These are phyloP conservation scores for Cydia amplana DNA, from an alignment of 1,140 invertebrate genomes.

Conservation along the genomic window DNA sequence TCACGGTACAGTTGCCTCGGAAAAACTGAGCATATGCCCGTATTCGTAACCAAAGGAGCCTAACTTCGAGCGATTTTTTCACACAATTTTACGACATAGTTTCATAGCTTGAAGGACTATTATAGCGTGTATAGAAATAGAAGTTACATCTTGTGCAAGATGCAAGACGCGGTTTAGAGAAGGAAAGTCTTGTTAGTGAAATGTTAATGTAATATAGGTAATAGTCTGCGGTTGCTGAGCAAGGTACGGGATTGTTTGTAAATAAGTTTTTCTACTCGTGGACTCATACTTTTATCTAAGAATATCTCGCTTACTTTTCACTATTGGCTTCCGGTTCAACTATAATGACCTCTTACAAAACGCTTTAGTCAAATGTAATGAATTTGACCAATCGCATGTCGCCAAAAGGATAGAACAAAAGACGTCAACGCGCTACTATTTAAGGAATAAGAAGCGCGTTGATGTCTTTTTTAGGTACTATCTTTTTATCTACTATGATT, in stretches of 20 bases:
- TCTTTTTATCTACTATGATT: no score
- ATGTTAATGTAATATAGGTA: slow-evolving; percentile 18
- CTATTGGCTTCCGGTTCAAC: no score
- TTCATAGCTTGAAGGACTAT: not conserved
- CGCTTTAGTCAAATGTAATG: no score
- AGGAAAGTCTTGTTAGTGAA: slow-evolving; percentile 16
- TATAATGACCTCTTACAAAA: no score
- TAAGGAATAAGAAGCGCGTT: no score
- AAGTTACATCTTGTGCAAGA: not conserved
- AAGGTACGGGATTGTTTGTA: not conserved
- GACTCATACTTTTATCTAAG: no score
- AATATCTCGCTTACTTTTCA: no score
- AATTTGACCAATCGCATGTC: no score
- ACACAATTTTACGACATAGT: not conserved
- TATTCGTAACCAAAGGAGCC: not conserved
- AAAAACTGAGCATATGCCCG: not conserved
- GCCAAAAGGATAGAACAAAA: no score
- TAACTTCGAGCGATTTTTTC: not conserved
- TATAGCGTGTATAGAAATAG: not conserved
- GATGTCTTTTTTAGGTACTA: no score
- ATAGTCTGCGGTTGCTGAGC: not conserved
- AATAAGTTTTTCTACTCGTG: not conserved
- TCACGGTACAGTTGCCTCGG: not conserved
- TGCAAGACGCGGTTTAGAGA: not conserved
- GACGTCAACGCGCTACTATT: no score